These are phyloP conservation scores for Cotesia chilonis DNA, from an alignment of 1,140 invertebrate species.

Conservation along the genomic window DNA sequence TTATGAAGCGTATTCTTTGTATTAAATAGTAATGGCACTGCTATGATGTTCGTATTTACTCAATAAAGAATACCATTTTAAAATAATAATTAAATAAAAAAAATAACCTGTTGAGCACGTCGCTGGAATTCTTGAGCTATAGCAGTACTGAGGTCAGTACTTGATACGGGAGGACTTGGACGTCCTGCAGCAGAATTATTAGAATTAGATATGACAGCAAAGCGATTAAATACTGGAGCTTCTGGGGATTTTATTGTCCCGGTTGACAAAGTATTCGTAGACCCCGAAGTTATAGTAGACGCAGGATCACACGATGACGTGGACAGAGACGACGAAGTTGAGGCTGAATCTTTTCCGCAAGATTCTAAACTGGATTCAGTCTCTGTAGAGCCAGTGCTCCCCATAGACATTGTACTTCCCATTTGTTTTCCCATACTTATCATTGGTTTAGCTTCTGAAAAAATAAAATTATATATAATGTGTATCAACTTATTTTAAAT, in stretches of 20 bases:
- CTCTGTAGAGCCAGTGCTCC: slow-evolving; percentile 63
- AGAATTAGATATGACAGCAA: slow-evolving; percentile 15
- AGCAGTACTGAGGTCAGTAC: slow-evolving; percentile 65
- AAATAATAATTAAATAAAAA: neutral
- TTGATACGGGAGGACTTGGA: slow-evolving; percentile 37
- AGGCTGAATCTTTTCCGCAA: slow-evolving; percentile 61
- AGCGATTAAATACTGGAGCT: slow-evolving; percentile 34
- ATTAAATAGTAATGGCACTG: no score
- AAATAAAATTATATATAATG: neutral
- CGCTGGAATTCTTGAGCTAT: slow-evolving; percentile 73
- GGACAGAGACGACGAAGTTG: slow-evolving; percentile 60
- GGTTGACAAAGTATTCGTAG: slow-evolving; percentile 36
- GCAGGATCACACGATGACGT: slow-evolving; percentile 60
- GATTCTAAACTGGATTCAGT: slow-evolving; percentile 64
- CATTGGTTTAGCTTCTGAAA: slow-evolving; percentile 57
- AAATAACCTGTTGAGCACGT: slow-evolving; percentile 68
- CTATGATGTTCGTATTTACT: no score
- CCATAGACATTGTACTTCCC: slow-evolving; percentile 65
- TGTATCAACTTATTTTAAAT: neutral
- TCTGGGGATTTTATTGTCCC: slow-evolving; percentile 37
- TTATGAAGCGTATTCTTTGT: no score
- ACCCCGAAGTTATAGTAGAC: slow-evolving; percentile 50
- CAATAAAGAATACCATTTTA: neutral
- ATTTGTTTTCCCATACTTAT: slow-evolving; percentile 63
- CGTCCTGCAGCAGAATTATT: slow-evolving; percentile 3